Evolutionary conservation across 1,140 invertebrate species (phyloP).

Genomic region (Acromyrmex charruanus): DNA sequence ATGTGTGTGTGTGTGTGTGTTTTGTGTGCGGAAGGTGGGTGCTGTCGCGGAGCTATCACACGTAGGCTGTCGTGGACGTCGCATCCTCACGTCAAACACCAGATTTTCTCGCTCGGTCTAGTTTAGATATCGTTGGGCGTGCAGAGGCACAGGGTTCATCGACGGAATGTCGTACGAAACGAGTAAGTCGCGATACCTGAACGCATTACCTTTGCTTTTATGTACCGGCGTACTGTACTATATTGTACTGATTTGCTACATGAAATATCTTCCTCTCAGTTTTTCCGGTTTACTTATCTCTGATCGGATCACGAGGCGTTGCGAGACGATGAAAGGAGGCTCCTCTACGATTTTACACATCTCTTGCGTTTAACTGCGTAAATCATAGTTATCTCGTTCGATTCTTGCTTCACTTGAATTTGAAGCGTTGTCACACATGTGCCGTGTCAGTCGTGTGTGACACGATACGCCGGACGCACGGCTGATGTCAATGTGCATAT

Average conservation of each 20-base stretch:
- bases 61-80: constrained; percentile 54
- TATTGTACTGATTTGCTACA: not conserved
- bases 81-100: constrained; percentile 37
- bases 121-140: constrained; percentile 63
- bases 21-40: constrained; percentile 29
- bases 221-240: not conserved
- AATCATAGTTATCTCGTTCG: not conserved
- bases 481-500: constrained; percentile 17
- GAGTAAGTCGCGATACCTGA: constrained; percentile 73
- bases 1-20: not conserved
- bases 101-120: constrained; percentile 49
- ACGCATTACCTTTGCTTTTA: not conserved
- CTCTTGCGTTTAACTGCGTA: not conserved
- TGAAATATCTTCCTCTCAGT: constrained; percentile 18
- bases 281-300: constrained; percentile 67
- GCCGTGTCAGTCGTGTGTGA: not conserved
- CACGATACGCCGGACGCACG: constrained; percentile 30
- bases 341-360: not conserved
- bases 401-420: not conserved
- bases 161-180: constrained; percentile 82
- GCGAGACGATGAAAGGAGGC: not conserved
- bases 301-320: constrained; percentile 55
- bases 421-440: constrained; percentile 15
- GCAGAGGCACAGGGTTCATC: constrained; percentile 55
- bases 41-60: constrained; percentile 66